These are phyloP conservation scores for Mylabris sibirica DNA, from an alignment of 2,888 invertebrate genomes.

Conservation along the genomic window DNA sequence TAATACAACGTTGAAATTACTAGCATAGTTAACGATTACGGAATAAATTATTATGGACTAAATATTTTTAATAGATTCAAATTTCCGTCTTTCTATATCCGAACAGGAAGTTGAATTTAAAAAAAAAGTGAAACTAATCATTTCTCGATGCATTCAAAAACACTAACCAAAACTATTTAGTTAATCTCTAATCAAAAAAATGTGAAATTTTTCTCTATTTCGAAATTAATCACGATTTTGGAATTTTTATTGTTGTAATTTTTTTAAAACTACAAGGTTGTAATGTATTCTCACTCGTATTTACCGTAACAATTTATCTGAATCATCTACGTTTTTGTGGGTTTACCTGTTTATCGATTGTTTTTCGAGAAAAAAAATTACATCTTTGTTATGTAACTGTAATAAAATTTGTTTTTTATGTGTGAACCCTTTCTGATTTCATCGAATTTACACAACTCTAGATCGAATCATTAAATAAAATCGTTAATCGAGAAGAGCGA, in stretches of 20 bases:
- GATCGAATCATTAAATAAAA: too few relatives aligned
- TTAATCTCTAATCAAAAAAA: neutral
- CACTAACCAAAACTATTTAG: neutral
- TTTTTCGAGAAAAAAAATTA: neutral
- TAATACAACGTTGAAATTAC: constrained; percentile 10
- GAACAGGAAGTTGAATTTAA: neutral
- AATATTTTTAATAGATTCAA: constrained; percentile 18
- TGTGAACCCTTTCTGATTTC: too few relatives aligned
- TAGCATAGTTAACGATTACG: constrained; percentile 12
- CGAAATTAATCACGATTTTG: neutral
- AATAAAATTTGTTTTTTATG: too few relatives aligned
- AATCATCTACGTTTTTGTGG: too few relatives aligned
- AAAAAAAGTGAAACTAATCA: constrained; percentile 24
- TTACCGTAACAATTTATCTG: too few relatives aligned
- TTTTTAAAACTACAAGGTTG: too few relatives aligned
- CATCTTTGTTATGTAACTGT: too few relatives aligned
- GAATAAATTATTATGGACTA: constrained; percentile 25
- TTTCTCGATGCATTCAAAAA: neutral
- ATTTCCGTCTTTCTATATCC: constrained; percentile 34
- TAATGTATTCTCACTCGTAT: too few relatives aligned
- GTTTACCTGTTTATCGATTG: too few relatives aligned
- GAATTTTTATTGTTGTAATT: neutral
- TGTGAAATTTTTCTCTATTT: neutral
- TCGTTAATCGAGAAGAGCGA: too few relatives aligned
- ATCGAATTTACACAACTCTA: too few relatives aligned